Percentiles rank a stretch among this genome's conserved stretches.
phyloP scores from a whole-genome alignment of 2,797 vertebrate genomes.

The Fringilla coelebs region DNA sequence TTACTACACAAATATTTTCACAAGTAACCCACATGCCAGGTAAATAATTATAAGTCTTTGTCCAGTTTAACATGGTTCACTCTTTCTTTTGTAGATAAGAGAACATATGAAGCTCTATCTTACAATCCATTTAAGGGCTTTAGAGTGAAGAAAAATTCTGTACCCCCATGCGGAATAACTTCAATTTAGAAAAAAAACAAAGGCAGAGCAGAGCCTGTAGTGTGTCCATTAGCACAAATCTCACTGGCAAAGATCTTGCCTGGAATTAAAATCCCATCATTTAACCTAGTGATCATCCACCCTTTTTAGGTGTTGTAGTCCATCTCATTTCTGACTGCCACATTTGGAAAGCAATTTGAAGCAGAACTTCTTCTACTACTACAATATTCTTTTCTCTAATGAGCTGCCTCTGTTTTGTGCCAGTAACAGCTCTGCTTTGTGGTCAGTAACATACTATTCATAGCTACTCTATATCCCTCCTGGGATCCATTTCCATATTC shows the following conservation, averaged over 20 bases:
- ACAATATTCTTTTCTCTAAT: slow-evolving; percentile 37
- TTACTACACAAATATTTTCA: slow-evolving; percentile 56
- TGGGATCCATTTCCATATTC: slow-evolving; percentile 32
- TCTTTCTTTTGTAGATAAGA: neutral
- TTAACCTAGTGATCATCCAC: neutral
- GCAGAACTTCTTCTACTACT: slow-evolving; percentile 18
- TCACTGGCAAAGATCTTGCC: neutral
- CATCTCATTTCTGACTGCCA: slow-evolving; percentile 24
- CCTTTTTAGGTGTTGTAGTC: slow-evolving; percentile 1
- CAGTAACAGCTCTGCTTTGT: slow-evolving; percentile 51
- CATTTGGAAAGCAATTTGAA: slow-evolving; percentile 54
- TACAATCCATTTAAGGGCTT: neutral
- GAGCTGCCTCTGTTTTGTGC: slow-evolving; percentile 50
- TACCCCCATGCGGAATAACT: neutral
- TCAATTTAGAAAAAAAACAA: neutral
- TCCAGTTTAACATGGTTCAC: neutral
- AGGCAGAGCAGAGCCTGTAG: neutral
- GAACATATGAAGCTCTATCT: neutral
- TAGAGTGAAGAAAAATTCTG: neutral
- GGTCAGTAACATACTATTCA: slow-evolving; percentile 29
- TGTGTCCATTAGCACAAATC: neutral
- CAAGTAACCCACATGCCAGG: slow-evolving; percentile 5
- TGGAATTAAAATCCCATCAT: neutral
- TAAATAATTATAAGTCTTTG: slow-evolving; percentile 20
- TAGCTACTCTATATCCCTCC: slow-evolving; percentile 33